phyloP scores from a whole-genome alignment of 1,140 invertebrate genomes.

The Ostrea edulis region DNA sequence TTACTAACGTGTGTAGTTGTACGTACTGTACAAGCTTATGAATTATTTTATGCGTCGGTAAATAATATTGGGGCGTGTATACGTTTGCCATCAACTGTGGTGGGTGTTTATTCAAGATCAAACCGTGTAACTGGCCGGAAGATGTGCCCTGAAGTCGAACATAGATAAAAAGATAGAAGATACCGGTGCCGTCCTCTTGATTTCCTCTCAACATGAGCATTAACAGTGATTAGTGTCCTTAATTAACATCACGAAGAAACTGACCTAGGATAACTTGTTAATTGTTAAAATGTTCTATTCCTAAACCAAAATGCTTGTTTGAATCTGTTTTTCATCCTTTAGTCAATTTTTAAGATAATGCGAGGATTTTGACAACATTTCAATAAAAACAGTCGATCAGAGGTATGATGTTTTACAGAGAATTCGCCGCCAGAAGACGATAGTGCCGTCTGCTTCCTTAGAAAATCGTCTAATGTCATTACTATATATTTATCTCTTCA shows the following conservation, averaged over 20 bases:
- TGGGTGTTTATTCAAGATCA: not conserved
- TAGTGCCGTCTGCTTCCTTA: not conserved
- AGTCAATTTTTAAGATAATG: slow-evolving; percentile 5
- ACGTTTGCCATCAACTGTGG: not conserved
- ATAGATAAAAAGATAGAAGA: not conserved
- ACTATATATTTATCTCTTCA: slow-evolving; percentile 14
- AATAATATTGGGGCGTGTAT: not conserved
- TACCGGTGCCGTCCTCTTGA: not conserved
- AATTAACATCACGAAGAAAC: not conserved
- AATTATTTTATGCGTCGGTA: slow-evolving; percentile 15
- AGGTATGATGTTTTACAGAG: not conserved
- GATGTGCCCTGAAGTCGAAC: not conserved
- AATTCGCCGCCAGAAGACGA: not conserved
- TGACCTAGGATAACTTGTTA: not conserved
- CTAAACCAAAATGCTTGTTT: not conserved
- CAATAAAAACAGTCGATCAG: not conserved
- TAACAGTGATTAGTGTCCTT: not conserved
- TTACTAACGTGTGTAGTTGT: not conserved
- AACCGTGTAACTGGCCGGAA: not conserved
- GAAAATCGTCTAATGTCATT: slow-evolving; percentile 6
- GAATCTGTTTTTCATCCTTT: not conserved
- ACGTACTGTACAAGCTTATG: not conserved
- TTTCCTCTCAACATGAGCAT: not conserved
- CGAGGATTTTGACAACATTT: not conserved
- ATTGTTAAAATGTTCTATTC: not conserved